A percentile compares a stretch with the other conserved stretches of the same genome.
Conservation (phyloP, 2,797 vertebrate species). For the Sparidentex hasta region DNA sequence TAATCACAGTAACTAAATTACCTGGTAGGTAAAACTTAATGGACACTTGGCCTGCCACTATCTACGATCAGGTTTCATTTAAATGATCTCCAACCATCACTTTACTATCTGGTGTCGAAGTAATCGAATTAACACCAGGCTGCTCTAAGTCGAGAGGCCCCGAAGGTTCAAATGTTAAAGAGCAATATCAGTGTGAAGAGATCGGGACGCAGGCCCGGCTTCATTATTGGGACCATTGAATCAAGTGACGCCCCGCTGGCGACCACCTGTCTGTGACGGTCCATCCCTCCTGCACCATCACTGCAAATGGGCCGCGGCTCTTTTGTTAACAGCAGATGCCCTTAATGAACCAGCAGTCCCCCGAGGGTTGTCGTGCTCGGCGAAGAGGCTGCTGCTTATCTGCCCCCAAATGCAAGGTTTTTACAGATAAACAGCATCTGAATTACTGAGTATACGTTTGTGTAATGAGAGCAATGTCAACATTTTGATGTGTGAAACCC, state of each 20-base stretch:
- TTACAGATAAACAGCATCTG: neutral
- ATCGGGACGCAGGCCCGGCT: conserved; percentile 56
- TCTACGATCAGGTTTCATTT: conserved; percentile 14
- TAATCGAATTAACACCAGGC: conserved; percentile 25
- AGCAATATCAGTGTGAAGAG: conserved; percentile 47
- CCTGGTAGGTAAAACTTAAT: neutral
- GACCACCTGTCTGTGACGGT: conserved; percentile 79
- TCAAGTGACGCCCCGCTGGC: conserved; percentile 76
- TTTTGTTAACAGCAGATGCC: conserved; percentile 86
- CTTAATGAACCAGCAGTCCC: conserved; percentile 63
- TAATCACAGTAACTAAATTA: conserved; percentile 6
- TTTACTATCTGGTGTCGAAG: conserved; percentile 8
- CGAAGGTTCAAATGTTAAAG: conserved; percentile 35
- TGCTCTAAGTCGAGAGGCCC: conserved; percentile 13
- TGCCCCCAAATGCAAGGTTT: neutral
- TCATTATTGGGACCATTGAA: conserved; percentile 60
- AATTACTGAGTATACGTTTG: conserved; percentile 5
- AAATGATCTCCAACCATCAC: neutral
- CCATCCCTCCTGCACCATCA: conserved; percentile 70
- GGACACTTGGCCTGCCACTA: neutral
- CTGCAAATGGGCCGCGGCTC: conserved; percentile 62
- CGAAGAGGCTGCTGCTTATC: conserved; percentile 43
- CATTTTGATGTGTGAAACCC: neutral
- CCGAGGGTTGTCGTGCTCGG: conserved; percentile 58
- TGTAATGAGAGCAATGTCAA: neutral